phyloP scores from a whole-genome alignment of 2,113 vertebrate genomes.

The Vidua macroura region DNA sequence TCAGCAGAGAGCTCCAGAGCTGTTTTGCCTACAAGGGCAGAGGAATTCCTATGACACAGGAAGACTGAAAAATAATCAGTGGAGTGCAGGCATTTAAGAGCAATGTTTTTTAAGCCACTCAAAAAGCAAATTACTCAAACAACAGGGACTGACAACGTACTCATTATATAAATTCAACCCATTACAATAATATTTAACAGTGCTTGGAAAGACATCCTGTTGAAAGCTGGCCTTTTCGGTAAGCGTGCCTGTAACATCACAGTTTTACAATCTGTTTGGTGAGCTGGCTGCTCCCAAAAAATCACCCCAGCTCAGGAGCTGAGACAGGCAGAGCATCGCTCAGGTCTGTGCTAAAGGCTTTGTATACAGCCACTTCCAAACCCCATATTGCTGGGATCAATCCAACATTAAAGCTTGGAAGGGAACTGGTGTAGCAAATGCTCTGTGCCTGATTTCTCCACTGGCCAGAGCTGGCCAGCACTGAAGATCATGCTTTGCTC shows the following conservation, averaged over 20 bases:
- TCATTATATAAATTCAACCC: not conserved
- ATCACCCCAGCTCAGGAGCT: not conserved
- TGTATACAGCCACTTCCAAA: not conserved
- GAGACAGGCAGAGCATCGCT: accelerated
- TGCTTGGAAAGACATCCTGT: constrained; percentile 1
- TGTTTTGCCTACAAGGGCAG: constrained; percentile 36
- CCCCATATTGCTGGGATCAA: accelerated
- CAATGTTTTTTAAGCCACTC: constrained; percentile 8
- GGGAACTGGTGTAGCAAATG: not conserved
- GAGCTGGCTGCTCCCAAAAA: not conserved
- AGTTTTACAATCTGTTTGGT: not conserved
- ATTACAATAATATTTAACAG: constrained; percentile 14
- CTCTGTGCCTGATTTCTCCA: not conserved
- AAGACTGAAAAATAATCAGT: constrained; percentile 43
- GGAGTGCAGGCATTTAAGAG: not conserved
- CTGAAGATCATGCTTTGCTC: not conserved
- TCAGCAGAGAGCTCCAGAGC: not conserved
- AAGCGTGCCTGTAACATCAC: not conserved
- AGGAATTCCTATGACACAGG: constrained; percentile 52
- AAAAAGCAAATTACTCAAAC: not conserved
- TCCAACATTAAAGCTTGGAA: not conserved
- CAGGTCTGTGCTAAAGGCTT: not conserved
- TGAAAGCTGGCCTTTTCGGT: not conserved
- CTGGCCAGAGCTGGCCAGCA: not conserved
- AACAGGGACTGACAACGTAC: not conserved